Percentiles rank a stretch among this genome's conserved stretches.
Evolutionary conservation across 2,888 invertebrate species (phyloP).

Genomic region (Trypoxylon attenuatum): DNA sequence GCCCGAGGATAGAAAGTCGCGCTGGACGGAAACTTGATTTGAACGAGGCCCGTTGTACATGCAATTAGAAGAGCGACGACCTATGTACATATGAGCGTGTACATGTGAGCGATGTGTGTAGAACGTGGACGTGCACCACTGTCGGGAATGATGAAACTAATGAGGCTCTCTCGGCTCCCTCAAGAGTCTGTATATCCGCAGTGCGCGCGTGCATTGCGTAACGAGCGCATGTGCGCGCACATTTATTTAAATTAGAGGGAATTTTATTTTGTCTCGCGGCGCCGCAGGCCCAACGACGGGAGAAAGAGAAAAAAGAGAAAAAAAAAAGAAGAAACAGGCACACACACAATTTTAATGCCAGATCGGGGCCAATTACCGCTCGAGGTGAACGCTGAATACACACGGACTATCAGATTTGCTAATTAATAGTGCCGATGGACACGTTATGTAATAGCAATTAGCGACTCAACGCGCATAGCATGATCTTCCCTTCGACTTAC

Average conservation of each 20-base stretch:
- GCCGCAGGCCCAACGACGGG: not conserved
- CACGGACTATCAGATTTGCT: conserved; percentile 31
- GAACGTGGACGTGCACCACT: conserved; percentile 20
- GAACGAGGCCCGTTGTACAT: conserved; percentile 53
- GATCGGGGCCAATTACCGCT: conserved; percentile 20
- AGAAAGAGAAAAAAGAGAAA: too few species aligned
- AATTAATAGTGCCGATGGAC: conserved; percentile 35
- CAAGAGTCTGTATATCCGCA: conserved; percentile 32
- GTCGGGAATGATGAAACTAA: conserved; percentile 51
- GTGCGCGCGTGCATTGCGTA: conserved; percentile 39
- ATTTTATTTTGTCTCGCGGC: conserved; percentile 18
- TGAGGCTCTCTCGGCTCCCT: conserved; percentile 46
- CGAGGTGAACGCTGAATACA: conserved; percentile 10
- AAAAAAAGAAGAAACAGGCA: too few species aligned
- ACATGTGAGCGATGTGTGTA: conserved; percentile 1
- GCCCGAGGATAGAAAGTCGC: conserved; percentile 50
- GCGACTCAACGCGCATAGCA: not conserved
- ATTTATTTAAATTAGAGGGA: conserved; percentile 31
- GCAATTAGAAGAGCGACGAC: conserved; percentile 58
- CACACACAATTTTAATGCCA: conserved; percentile 11
- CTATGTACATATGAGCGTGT: conserved; percentile 27
- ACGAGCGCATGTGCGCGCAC: conserved; percentile 18
- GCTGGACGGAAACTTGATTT: conserved; percentile 52
- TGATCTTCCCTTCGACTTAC: conserved; percentile 3
- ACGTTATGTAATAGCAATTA: conserved; percentile 34